Percentiles rank a stretch among this genome's conserved stretches.
These are phyloP conservation scores for Asteroscopus sphinx DNA, from an alignment of 2,888 invertebrate genomes.

Conservation along the genomic window DNA sequence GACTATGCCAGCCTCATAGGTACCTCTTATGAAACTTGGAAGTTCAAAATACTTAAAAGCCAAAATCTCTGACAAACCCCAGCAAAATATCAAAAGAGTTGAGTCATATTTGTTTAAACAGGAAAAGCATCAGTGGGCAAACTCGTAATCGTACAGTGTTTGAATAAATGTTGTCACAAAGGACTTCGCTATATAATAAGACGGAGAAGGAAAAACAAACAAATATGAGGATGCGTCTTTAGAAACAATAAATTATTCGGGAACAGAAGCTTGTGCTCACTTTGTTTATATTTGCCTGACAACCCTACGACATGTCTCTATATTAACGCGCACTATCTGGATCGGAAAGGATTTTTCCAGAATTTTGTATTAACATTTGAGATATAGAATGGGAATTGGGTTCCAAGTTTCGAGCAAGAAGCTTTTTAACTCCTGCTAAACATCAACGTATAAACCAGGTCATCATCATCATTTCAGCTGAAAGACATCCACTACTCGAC, in stretches of 20 bases:
- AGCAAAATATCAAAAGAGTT: constrained; percentile 43
- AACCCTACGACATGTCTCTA: constrained; percentile 58
- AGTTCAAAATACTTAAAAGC: constrained; percentile 11
- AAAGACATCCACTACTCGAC: no score
- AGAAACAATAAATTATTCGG: constrained; percentile 77
- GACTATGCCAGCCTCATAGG: no score
- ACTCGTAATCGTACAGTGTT: constrained; percentile 58
- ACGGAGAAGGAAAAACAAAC: constrained; percentile 67
- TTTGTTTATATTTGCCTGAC: constrained; percentile 76
- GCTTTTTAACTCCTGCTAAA: neutral
- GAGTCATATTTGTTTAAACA: constrained; percentile 49
- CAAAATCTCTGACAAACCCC: constrained; percentile 20
- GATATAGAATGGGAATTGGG: constrained; percentile 1
- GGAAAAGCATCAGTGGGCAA: constrained; percentile 51
- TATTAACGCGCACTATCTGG: constrained; percentile 62
- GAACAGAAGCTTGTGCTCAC: constrained; percentile 63
- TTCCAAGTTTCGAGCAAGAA: constrained; percentile 9
- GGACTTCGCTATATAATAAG: constrained; percentile 65
- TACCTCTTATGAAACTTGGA: no score
- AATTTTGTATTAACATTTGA: constrained; percentile 47
- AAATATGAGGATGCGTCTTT: constrained; percentile 74
- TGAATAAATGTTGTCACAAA: constrained; percentile 66
- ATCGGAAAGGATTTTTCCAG: constrained; percentile 50
- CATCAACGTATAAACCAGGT: no score
- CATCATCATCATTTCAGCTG: no score